Evolutionary conservation across 2,888 invertebrate genomes (phyloP).

Genomic region (Nemapogon koenigi): DNA sequence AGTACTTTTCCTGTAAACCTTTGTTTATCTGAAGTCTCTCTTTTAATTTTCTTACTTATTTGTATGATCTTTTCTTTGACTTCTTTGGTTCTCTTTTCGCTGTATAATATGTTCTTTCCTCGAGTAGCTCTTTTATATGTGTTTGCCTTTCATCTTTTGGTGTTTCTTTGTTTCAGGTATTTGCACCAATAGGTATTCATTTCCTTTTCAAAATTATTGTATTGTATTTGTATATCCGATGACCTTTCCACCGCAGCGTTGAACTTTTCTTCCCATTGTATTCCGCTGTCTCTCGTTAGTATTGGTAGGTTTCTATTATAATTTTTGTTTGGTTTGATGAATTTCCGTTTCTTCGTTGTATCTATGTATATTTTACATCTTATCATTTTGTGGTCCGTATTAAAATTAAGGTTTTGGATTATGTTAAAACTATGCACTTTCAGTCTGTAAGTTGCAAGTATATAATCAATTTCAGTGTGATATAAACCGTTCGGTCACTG

Average conservation of each 20-base stretch:
- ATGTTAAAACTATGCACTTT: too few species aligned
- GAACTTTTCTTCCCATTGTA: constrained; percentile 1
- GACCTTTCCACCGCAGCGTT: not conserved
- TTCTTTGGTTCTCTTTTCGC: too few species aligned
- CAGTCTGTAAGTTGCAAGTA: too few species aligned
- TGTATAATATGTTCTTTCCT: constrained; percentile 10
- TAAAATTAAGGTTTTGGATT: constrained; percentile 9
- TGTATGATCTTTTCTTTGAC: too few species aligned
- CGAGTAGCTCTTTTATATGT: constrained; percentile 5
- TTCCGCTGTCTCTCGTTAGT: constrained; percentile 5
- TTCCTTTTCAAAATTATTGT: constrained; percentile 4
- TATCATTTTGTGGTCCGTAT: constrained; percentile 10
- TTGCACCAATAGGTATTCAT: too few species aligned
- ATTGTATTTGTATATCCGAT: not conserved
- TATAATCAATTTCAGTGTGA: constrained; percentile 9
- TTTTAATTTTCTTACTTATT: constrained; percentile 10
- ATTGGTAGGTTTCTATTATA: constrained; percentile 6
- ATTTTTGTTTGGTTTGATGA: constrained; percentile 1
- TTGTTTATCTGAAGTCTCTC: not conserved
- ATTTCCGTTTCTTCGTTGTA: not conserved
- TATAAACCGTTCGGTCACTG: constrained; percentile 7
- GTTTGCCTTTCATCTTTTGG: too few species aligned
- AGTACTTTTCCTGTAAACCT: not conserved
- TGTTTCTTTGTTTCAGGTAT: constrained; percentile 1
- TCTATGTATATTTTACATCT: constrained; percentile 10